Base-by-base conservation (phyloP, 2,888 invertebrate species). In the Anodontia alba region DNA sequence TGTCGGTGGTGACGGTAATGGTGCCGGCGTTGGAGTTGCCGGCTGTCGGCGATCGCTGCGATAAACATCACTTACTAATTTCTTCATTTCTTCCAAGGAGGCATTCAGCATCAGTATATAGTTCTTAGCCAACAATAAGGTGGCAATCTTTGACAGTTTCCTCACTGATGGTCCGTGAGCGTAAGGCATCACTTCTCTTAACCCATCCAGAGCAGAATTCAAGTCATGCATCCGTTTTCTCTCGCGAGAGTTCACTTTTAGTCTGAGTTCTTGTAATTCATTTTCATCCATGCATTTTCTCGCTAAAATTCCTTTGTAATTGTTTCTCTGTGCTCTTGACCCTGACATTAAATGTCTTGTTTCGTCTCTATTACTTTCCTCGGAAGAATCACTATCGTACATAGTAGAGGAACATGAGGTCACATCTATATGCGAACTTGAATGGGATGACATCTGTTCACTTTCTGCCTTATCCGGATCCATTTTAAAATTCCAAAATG, bases 171-270 rank as follows among this genome's bases (percentile, higher is more conserved):
- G 94, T 0, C 94, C 94, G 73, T 94, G 91, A 1, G 94, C 94
- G 81, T 94, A 94, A 0, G 94, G 94, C 94, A 94, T 94, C 42
- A 94, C 94, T 78, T 94, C 79, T 94, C 94, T 23, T 5, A 94
- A 88, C 33, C 93, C 93, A 80, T 94, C 94, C 74, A 94, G 83
- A 0, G 94, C 94, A 8, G 95, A 93, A 87, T 95, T 95, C 73
- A 95, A 88, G 81, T 95, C 95, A 88, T 95, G 95, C 95, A 95
- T 95, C 49, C 95, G 87, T 80, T 93, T 91, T 42, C 95, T 89
- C 87, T 95, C 95, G n/a, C 95, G 90, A 54, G 94, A 93, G 90
- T 95, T 95, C 57, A 95, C 95, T 86, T 95, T 95, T 68, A 94
- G 87, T 36, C 94, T 84, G 17, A 94, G 84, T 7, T 91, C 90